A percentile compares a stretch with the other conserved stretches of the same genome.
These are phyloP conservation scores for Litoditis marina DNA, from an alignment of 2,888 invertebrate species.

Conservation along the genomic window DNA sequence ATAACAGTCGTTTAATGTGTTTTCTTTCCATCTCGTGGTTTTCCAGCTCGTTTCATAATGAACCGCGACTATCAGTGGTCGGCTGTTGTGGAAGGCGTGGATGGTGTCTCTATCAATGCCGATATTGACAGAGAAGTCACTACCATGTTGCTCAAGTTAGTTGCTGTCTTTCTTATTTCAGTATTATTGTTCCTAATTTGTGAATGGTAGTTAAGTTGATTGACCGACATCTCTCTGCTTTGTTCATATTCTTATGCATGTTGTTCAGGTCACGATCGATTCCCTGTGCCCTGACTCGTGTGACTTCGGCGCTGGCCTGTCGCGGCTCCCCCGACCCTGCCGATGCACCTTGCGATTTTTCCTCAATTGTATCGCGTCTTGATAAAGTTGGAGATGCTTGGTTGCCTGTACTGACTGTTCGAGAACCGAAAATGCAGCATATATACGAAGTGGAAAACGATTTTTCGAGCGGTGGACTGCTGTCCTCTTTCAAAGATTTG, in stretches of 20 bases:
- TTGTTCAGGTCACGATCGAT: slow-evolving; percentile 10
- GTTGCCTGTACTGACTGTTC: slow-evolving; percentile 14
- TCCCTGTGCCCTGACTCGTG: slow-evolving; percentile 11
- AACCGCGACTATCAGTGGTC: slow-evolving; percentile 14
- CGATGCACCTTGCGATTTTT: not conserved
- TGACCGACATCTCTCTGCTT: too few species aligned
- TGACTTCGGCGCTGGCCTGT: not conserved
- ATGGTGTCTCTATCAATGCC: slow-evolving; percentile 12
- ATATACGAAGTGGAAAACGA: slow-evolving; percentile 15
- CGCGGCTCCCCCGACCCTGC: slow-evolving; percentile 8
- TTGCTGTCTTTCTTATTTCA: not conserved
- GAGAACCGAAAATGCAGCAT: slow-evolving; percentile 7
- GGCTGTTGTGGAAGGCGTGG: slow-evolving; percentile 7
- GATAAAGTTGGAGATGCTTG: slow-evolving; percentile 35
- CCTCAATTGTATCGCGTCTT: slow-evolving; percentile 11
- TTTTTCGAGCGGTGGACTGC: slow-evolving; percentile 14
- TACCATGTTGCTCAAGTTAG: slow-evolving; percentile 21
- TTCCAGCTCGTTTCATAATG: slow-evolving; percentile 23
- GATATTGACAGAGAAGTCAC: slow-evolving; percentile 23
- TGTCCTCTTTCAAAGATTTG: slow-evolving; percentile 26
- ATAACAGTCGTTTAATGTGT: not conserved
- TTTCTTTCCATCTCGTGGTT: not conserved
- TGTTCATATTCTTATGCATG: not conserved
- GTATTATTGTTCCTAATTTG: too few species aligned
- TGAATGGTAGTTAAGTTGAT: too few species aligned